Evolutionary conservation across 2,113 vertebrate species (phyloP), one percentile per base, ranked within the genome.

Genomic region (Tychaedon coryphoeus): DNA sequence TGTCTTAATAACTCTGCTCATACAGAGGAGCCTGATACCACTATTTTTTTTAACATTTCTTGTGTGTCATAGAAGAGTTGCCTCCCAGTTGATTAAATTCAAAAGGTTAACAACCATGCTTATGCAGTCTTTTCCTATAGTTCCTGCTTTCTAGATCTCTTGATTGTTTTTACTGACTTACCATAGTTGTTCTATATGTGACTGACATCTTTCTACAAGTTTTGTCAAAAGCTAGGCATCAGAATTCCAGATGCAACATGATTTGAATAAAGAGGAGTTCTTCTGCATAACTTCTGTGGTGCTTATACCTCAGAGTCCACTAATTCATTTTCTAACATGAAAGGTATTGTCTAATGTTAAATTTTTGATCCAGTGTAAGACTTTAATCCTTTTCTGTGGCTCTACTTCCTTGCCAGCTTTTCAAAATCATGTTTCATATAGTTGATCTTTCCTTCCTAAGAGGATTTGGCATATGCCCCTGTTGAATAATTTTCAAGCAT

Each of bases 161-260:
- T 80, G 47, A 13, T 85, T 48, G 6, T 71, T 88, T 83, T 73
- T 50, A 53, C 8, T 80, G 22, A 19, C 60, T 84, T 73, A 23
- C 4, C 2, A 1, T 56, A 33, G 23, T 34, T 78, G 6, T 73
- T 58, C 10, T 43, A 3, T 1, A 1, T 31, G 22, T 36, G 25
- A 38, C 12, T 64, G 24, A 20, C 0, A 0, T 31, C 17, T 73
- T 86, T 77, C 28, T 91, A 3, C 6, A 62, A 65, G 26, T 74
- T 57, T 50, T 25, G 18, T 77, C 45, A 69, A 81, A 73, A 91
- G 18, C 29, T 76, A 40, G 54, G 19, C 16, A 23, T 24, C 8
- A 61, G 25, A 72, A 76, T 65, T 89, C 9, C 28, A 75, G 17
- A 24, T 71, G 33, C 38, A 74, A 14, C 2, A 0, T 54, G 6